Percentiles rank a stretch among this genome's conserved stretches.
These are phyloP conservation scores for Stigmatopora nigra DNA, from an alignment of 2,113 vertebrate species.

Conservation along the genomic window DNA sequence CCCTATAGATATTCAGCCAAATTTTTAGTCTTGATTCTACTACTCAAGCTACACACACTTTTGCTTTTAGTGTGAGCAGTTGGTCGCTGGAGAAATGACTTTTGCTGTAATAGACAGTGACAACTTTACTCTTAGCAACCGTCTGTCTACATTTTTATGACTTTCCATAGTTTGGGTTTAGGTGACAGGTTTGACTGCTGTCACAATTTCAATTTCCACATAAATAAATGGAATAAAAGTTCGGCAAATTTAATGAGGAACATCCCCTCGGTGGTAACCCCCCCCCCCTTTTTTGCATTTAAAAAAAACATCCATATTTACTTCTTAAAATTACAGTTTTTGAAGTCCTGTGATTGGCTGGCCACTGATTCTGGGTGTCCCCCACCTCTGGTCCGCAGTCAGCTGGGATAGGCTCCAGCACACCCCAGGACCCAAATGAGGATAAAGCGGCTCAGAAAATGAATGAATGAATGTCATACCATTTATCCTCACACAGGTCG, in stretches of 20 bases:
- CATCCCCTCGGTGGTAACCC: not conserved
- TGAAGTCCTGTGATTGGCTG: not conserved
- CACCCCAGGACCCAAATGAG: too few relatives aligned
- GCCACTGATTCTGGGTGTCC: too few relatives aligned
- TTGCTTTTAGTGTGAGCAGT: conserved; percentile 2
- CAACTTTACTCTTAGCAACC: conserved; percentile 12
- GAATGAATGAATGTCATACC: too few relatives aligned
- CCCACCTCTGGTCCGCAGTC: too few relatives aligned
- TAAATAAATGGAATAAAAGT: not conserved
- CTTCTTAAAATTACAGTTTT: not conserved
- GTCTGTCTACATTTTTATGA: conserved; percentile 23
- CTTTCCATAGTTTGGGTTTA: conserved; percentile 35
- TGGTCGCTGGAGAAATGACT: conserved; percentile 6
- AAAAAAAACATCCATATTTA: too few relatives aligned
- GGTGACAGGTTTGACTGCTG: conserved; percentile 43
- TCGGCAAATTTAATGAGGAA: conserved; percentile 15
- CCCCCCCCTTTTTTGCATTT: too few relatives aligned
- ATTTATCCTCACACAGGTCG: too few relatives aligned
- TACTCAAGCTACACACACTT: not conserved
- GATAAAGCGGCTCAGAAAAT: too few relatives aligned
- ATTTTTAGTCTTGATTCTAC: not conserved
- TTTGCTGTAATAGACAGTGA: conserved; percentile 32
- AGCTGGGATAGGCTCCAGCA: too few relatives aligned
- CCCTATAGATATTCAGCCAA: not conserved
- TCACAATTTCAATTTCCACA: conserved; percentile 30